Percentiles rank a stretch among this genome's conserved stretches.
Evolutionary conservation across 2,888 invertebrate species (phyloP).

Genomic region (Cyclophora albipunctata): DNA sequence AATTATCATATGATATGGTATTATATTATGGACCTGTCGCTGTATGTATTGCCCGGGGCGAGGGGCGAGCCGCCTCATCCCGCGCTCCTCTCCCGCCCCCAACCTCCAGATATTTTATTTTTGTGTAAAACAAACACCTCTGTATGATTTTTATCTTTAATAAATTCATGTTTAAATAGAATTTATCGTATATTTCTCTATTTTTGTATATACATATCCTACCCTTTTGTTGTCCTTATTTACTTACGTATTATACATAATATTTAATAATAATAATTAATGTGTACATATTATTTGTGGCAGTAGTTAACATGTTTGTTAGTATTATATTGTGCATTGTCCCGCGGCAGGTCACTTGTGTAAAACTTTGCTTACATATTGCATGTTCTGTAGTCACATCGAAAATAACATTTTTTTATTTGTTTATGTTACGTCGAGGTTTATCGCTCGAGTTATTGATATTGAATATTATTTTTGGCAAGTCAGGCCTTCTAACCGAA

Average conservation of each 20-base stretch:
- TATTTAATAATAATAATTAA: constrained; percentile 26
- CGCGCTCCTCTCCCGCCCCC: constrained; percentile 38
- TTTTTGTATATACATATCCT: constrained; percentile 64
- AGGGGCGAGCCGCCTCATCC: constrained; percentile 36
- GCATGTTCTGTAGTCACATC: constrained; percentile 64
- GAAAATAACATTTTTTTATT: constrained; percentile 59
- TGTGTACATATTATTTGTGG: constrained; percentile 60
- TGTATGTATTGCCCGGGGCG: constrained; percentile 49
- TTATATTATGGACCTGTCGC: constrained; percentile 70
- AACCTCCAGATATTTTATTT: constrained; percentile 71
- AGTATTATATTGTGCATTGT: constrained; percentile 55
- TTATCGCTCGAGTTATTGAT: constrained; percentile 54
- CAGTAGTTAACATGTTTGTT: constrained; percentile 60
- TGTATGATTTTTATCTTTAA: constrained; percentile 75
- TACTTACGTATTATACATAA: constrained; percentile 56
- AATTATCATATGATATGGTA: constrained; percentile 66
- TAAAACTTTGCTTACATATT: constrained; percentile 55
- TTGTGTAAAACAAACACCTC: constrained; percentile 68
- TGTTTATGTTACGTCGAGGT: constrained; percentile 62
- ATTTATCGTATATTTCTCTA: constrained; percentile 73
- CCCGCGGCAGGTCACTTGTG: constrained; percentile 56
- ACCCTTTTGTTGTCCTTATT: constrained; percentile 60
- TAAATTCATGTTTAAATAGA: constrained; percentile 75
- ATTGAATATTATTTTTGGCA: constrained; percentile 52
- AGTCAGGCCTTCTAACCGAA: constrained; percentile 47